These are phyloP conservation scores for Urechis unicinctus DNA, from an alignment of 2,888 invertebrate species.

Conservation along the genomic window DNA sequence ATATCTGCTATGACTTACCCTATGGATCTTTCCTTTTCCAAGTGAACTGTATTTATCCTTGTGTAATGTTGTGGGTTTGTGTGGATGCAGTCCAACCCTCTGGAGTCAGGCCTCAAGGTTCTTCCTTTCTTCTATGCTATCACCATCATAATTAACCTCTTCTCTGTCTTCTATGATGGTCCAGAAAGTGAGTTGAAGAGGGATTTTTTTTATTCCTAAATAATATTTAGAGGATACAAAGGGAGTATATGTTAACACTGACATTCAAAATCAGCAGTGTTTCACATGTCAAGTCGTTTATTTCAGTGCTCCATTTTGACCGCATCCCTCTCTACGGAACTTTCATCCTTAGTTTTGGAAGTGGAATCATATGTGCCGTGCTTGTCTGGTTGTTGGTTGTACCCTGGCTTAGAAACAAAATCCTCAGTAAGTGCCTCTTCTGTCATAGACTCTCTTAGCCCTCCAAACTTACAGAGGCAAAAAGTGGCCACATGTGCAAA, in stretches of 20 bases:
- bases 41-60: too few species aligned
- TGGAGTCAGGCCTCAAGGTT: slow-evolving; percentile 74
- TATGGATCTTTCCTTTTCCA: too few species aligned
- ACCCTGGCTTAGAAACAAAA: slow-evolving; percentile 54
- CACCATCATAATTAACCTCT: slow-evolving; percentile 83
- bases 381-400: slow-evolving; percentile 73
- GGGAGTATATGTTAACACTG: neutral
- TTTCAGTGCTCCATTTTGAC: slow-evolving; percentile 77
- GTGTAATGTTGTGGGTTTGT: too few species aligned
- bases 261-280: neutral
- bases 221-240: neutral
- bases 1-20: neutral
- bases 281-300: slow-evolving; percentile 6
- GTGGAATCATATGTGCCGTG: slow-evolving; percentile 66
- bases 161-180: slow-evolving; percentile 90
- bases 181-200: slow-evolving; percentile 68
- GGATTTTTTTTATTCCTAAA: slow-evolving; percentile 2
- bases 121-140: slow-evolving; percentile 89
- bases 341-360: slow-evolving; percentile 60
- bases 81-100: slow-evolving; percentile 62
- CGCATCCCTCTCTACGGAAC: slow-evolving; percentile 82
- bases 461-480: too few species aligned
- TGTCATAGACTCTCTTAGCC: too few species aligned
- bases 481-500: too few species aligned
- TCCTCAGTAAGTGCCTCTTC: slow-evolving; percentile 16